Percentiles rank a stretch among this genome's conserved stretches.
These are phyloP conservation scores for Bellardia pandia DNA, from an alignment of 2,888 invertebrate genomes.

Conservation along the genomic window DNA sequence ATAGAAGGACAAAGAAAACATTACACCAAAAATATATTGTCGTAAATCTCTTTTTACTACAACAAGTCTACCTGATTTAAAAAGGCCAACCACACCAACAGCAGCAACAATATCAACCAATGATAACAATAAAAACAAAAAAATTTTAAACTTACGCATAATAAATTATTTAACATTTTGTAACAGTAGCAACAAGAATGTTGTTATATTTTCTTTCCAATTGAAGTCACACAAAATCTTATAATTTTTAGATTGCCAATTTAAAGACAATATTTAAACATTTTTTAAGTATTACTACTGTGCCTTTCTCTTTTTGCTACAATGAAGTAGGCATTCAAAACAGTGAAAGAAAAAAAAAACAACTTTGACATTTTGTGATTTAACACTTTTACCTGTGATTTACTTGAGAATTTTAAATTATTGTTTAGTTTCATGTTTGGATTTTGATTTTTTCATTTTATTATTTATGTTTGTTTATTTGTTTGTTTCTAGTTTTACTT, in stretches of 20 bases:
- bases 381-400: conserved; percentile 47
- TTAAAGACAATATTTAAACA: conserved; percentile 12
- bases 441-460: conserved; percentile 24
- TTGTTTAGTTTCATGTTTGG: conserved; percentile 14
- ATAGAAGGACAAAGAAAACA: neutral
- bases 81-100: neutral
- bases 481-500: conserved; percentile 22
- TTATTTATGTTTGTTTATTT: neutral
- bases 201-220: neutral
- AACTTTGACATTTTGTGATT: conserved; percentile 29
- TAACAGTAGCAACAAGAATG: neutral
- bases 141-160: conserved; percentile 45
- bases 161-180: conserved; percentile 53
- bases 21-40: conserved; percentile 32
- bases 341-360: neutral
- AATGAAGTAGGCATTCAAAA: neutral
- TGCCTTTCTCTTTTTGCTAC: neutral
- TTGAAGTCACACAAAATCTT: neutral
- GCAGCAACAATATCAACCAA: conserved; percentile 16
- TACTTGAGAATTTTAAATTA: conserved; percentile 56
- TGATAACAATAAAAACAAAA: conserved; percentile 25
- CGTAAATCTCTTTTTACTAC: conserved; percentile 55
- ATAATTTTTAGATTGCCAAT: neutral
- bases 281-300: conserved; percentile 8
- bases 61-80: conserved; percentile 31